phyloP scores from a whole-genome alignment of 2,888 invertebrate species.

The Phorcus lineatus region DNA sequence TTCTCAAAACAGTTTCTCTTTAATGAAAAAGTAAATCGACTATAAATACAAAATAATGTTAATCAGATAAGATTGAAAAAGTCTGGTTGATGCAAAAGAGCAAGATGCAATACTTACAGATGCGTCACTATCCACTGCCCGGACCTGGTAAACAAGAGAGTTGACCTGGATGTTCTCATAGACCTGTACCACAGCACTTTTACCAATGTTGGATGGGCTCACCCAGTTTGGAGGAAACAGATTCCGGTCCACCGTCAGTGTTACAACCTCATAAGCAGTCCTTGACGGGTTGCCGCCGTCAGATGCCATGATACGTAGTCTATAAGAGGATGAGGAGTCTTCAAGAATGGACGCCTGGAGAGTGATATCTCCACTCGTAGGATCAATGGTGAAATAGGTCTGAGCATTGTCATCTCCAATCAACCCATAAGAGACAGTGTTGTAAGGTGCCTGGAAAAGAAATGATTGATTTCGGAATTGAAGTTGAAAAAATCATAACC shows the following conservation, averaged over 20 bases:
- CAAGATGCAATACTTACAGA: conserved; percentile 38
- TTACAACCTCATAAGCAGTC: conserved; percentile 49
- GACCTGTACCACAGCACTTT: conserved; percentile 39
- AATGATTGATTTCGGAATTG: no score
- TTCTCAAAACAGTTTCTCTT: no score
- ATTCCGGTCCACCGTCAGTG: conserved; percentile 60
- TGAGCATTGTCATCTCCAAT: conserved; percentile 61
- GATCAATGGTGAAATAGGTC: conserved; percentile 58
- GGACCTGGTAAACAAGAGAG: conserved; percentile 50
- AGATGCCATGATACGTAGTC: conserved; percentile 53
- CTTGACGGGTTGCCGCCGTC: conserved; percentile 62
- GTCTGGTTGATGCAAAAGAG: no score
- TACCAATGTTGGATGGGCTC: conserved; percentile 42
- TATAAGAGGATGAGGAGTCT: conserved; percentile 32
- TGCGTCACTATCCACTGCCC: conserved; percentile 59
- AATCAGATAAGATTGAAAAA: no score
- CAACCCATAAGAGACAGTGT: conserved; percentile 57
- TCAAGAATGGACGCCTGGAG: conserved; percentile 22
- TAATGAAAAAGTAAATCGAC: no score
- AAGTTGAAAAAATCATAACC: not conserved
- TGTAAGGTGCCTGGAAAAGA: conserved; percentile 60
- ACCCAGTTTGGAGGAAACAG: conserved; percentile 58
- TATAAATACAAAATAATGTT: no score
- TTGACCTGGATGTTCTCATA: conserved; percentile 60
- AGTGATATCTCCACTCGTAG: conserved; percentile 43